Base-by-base conservation (phyloP, 2,113 vertebrate species). In the Camelus bactrianus region DNA sequence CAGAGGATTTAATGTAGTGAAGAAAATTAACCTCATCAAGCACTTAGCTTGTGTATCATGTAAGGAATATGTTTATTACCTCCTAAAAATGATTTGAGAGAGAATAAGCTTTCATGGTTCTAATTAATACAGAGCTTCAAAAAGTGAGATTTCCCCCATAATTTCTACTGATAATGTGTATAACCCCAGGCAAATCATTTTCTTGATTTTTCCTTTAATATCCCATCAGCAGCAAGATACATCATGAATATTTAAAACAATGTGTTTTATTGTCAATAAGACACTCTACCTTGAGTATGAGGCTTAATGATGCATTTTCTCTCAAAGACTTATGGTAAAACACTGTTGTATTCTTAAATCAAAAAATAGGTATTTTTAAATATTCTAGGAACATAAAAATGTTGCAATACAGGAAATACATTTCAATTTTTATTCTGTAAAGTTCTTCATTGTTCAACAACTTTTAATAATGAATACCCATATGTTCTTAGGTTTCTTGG, bases 21-120 rank as follows among this genome's bases (percentile, higher is more conserved):
- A 92, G 96, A 95, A 97, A 96, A 97, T 97, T 96, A 96, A 97
- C 92, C 92, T 93, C 92, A 95, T 97, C 95, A 92, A 95, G 87
- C 97, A 93, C 72, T 73, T 92, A 95, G 64, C 38, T 90, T 91
- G 19, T 87, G 58, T 94, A 60, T 79, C 69, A 96, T 95, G 32
- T 86, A 82, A 82, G 58, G 35, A 83, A 90, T 92, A 77, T 87
- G 95, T 97, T 97, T 97, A 96, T 93, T 92, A 94, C 58, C 80
- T 92, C 52, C 19, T 87, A 89, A 64, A 96, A 96, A 85, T 64
- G 22, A 86, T 83, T 89, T 93, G 79, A 20, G 60, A 96, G 20
- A 88, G 84, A 95, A 80, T 28, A 81, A 76, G 30, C 7, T 87
- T 90, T 92, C 10, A 2, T 67, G 19, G 38, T 91, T 92, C 81